Conservation (phyloP, 2,888 invertebrate genomes). For the Agonum fuliginosum region DNA sequence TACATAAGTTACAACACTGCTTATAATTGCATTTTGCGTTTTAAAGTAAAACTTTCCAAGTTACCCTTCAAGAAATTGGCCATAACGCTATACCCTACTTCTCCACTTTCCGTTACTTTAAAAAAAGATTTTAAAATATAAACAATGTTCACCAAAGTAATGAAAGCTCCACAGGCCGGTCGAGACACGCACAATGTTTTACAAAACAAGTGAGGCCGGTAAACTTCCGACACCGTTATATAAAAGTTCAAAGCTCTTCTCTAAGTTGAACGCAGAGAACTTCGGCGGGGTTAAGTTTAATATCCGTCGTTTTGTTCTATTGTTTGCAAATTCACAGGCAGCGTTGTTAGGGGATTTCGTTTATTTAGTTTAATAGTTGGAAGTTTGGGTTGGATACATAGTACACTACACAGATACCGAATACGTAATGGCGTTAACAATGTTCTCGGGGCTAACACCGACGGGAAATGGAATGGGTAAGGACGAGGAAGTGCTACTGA, state of each 20-base stretch:
- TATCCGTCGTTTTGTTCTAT: constrained; percentile 54
- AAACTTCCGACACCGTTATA: not conserved
- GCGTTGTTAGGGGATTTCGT: constrained; percentile 42
- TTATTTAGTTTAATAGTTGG: constrained; percentile 57
- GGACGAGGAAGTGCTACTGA: not conserved
- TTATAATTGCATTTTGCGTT: too few relatives aligned
- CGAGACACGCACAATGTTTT: constrained; percentile 12
- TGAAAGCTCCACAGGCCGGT: too few relatives aligned
- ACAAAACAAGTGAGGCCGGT: not conserved
- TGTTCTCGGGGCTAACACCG: not conserved
- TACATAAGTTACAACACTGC: too few relatives aligned
- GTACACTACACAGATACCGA: constrained; percentile 41
- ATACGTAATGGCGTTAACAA: constrained; percentile 23
- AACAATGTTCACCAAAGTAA: too few relatives aligned
- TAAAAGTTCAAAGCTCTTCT: constrained; percentile 14
- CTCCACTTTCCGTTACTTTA: too few relatives aligned
- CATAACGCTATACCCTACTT: too few relatives aligned
- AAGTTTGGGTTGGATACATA: constrained; percentile 49
- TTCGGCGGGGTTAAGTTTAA: constrained; percentile 50
- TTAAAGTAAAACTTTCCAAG: too few relatives aligned
- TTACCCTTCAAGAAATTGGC: too few relatives aligned
- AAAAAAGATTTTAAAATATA: too few relatives aligned
- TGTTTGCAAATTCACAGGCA: constrained; percentile 51
- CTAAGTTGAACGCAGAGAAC: constrained; percentile 7
- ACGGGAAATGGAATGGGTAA: too few relatives aligned